Conservation (phyloP, 2,888 invertebrate species). For the Bursaphelenchus okinawaensis region DNA sequence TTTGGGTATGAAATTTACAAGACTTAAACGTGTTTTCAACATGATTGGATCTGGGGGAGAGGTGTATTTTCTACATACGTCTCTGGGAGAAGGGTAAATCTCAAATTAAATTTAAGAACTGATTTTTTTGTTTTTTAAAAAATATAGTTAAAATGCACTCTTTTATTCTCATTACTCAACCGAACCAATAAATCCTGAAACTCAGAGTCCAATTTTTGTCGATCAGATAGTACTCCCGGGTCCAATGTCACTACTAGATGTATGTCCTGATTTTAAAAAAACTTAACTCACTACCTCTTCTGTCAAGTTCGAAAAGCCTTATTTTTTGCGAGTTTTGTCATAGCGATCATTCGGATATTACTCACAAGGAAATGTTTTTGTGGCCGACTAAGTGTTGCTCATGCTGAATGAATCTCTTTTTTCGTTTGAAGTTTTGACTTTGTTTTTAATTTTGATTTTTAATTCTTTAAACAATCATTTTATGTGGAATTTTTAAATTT, state of each 20-base stretch:
- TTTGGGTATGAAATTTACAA: too few relatives aligned
- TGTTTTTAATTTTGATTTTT: neutral
- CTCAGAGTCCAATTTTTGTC: slow-evolving; percentile 7
- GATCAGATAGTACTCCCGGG: slow-evolving; percentile 3
- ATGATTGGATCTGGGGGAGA: too few relatives aligned
- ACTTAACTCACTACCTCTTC: too few relatives aligned
- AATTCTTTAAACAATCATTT: neutral
- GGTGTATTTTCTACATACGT: too few relatives aligned
- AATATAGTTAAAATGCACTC: too few relatives aligned
- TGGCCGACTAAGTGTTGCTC: neutral
- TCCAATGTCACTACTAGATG: slow-evolving; percentile 1
- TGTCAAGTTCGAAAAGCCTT: too few relatives aligned
- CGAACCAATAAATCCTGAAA: slow-evolving; percentile 17
- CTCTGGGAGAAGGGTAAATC: too few relatives aligned
- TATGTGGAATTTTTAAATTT: neutral
- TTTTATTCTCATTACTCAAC: too few relatives aligned
- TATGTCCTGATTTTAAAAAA: neutral
- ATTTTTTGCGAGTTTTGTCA: too few relatives aligned
- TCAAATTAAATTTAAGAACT: too few relatives aligned
- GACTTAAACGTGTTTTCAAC: too few relatives aligned
- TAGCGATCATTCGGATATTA: neutral
- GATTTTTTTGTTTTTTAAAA: too few relatives aligned
- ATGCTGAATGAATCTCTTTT: neutral
- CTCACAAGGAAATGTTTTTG: neutral
- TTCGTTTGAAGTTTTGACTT: neutral